A percentile compares a stretch with the other conserved stretches of the same genome.
These are phyloP conservation scores for Listronotus oregonensis DNA, from an alignment of 1,140 invertebrate species.

Conservation along the genomic window DNA sequence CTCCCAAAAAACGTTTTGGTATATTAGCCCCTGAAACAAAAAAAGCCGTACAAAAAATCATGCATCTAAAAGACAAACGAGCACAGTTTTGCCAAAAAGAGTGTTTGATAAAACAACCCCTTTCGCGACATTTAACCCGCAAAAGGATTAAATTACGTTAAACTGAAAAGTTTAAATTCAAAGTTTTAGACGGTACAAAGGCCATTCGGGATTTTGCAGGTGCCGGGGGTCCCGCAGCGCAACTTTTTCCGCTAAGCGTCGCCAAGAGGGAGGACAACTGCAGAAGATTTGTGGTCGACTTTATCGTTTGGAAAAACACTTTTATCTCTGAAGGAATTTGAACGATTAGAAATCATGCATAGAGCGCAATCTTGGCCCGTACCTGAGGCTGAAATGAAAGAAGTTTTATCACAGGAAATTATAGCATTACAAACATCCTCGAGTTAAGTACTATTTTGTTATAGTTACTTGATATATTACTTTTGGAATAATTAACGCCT, in stretches of 20 bases:
- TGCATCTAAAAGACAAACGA: slow-evolving; percentile 13
- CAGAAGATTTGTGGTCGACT: slow-evolving; percentile 48
- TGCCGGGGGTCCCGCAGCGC: slow-evolving; percentile 26
- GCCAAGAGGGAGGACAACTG: slow-evolving; percentile 33
- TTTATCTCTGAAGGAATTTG: slow-evolving; percentile 51
- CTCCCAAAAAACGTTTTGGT: too few relatives aligned
- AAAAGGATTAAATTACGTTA: slow-evolving; percentile 26
- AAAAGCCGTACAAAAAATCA: too few relatives aligned
- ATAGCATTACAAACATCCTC: too few relatives aligned
- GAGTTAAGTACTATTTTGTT: too few relatives aligned
- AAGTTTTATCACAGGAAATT: slow-evolving; percentile 29
- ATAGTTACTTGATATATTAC: too few relatives aligned
- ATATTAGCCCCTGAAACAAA: too few relatives aligned
- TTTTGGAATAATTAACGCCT: too few relatives aligned
- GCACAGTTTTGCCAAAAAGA: slow-evolving; percentile 16
- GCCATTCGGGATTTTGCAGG: slow-evolving; percentile 40
- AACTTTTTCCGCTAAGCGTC: slow-evolving; percentile 26
- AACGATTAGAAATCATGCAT: slow-evolving; percentile 51
- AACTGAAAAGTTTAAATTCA: slow-evolving; percentile 34
- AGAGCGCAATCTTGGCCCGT: slow-evolving; percentile 21
- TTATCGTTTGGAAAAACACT: slow-evolving; percentile 49
- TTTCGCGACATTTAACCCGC: slow-evolving; percentile 28
- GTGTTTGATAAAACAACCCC: slow-evolving; percentile 21
- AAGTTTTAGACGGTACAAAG: slow-evolving; percentile 40
- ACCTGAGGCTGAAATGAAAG: slow-evolving; percentile 42